Conservation (phyloP, 2,113 vertebrate genomes). For the Eira barbara region DNA sequence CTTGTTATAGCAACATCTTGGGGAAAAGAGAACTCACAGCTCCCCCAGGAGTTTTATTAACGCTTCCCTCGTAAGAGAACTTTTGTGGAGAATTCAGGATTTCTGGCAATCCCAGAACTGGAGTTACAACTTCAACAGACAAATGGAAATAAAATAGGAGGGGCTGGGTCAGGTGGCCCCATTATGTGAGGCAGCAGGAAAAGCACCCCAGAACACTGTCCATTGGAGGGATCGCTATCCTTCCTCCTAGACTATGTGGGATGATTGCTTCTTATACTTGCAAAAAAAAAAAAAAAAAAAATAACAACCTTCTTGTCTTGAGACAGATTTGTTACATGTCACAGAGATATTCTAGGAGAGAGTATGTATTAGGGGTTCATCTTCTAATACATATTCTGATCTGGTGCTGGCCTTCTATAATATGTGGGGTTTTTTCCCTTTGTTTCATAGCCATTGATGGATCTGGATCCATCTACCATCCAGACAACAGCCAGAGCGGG, state of each 20-base stretch:
- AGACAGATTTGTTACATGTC: background rate
- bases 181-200: background rate
- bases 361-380: background rate
- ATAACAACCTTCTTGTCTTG: background rate
- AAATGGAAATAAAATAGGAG: constrained; percentile 40
- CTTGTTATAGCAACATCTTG: background rate
- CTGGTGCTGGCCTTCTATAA: background rate
- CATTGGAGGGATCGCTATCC: background rate
- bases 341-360: background rate
- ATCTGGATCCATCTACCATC: background rate
- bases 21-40: background rate
- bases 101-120: background rate
- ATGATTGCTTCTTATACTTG: background rate
- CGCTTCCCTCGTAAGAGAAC: background rate
- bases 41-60: background rate
- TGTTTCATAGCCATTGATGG: background rate
- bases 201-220: background rate
- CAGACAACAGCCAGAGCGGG: background rate
- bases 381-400: background rate
- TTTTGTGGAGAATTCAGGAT: background rate
- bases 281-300: background rate
- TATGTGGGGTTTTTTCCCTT: background rate
- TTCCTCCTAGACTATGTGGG: background rate
- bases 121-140: constrained; percentile 17
- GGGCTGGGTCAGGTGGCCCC: background rate